Evolutionary conservation across 2,888 invertebrate species (phyloP), one percentile per base, ranked within the genome.

Genomic region (Agrypnus murinus): DNA sequence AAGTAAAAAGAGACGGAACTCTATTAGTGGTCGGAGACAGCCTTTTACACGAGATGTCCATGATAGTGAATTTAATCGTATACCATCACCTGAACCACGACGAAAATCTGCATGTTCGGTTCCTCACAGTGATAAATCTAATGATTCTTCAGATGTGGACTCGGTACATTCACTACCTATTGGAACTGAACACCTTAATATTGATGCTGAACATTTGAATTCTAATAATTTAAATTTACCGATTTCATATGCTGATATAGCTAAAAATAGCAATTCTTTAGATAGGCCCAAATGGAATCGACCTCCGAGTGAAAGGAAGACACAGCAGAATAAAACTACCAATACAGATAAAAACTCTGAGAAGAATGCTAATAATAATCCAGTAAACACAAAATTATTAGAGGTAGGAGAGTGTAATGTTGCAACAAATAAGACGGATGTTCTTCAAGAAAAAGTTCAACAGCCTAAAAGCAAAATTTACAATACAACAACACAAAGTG

Each of bases 161-260:
- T 95, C 95, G 12, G 93, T 95, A 76, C 94, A 95, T 86, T 95
- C 95, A 77, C 87, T 95, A 81, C 95, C 95, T 25, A 90, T 92
- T 53, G 88, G 88, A 57, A 78, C 77, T 74, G 62, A 73, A 40
- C 62, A 79, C 7, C 66, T 77, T 6, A 79, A 78, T 46, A 70
- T 74, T 58, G 12, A 48, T 55, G 40, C 58, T 12, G 67, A 64
- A 15, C 43, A 57, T 34, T 45, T 66, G 34, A 59, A 59, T 32
- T 36, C 43, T n/a, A 50, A 15, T 12, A 66, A 69, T 45, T 58
- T 70, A 6, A 77, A 76, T 45, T 69, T 77, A 32, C 85, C 84
- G 3, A 81, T 84, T 66, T 94, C 94, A 10, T 95, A 95, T 86
- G 95, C 95, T 0, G 95, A 95, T 81, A 95, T 95, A 79, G 92